Conservation (phyloP, 2,888 invertebrate genomes). For the Chrysopilus asiliformis region DNA sequence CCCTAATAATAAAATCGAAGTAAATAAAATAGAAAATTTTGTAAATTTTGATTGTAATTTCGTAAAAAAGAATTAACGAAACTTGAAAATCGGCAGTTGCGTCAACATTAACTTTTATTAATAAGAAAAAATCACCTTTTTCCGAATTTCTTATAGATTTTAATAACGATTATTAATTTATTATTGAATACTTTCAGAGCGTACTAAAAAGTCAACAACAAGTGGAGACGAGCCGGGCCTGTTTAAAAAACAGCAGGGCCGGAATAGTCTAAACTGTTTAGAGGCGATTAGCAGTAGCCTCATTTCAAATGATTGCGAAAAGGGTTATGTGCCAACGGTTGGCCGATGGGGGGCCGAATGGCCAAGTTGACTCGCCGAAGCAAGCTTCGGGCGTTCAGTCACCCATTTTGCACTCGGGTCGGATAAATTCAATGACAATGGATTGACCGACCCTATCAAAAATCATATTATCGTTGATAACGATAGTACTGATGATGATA, state of each 20-base stretch:
- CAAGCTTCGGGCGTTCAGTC: conserved; percentile 38
- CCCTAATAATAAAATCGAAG: too few species aligned
- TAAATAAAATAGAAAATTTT: too few species aligned
- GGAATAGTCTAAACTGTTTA: conserved; percentile 40
- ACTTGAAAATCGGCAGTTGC: too few species aligned
- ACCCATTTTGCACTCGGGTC: conserved; percentile 22
- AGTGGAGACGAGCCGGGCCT: conserved; percentile 49
- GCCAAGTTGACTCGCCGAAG: conserved; percentile 92
- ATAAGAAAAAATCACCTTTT: too few species aligned
- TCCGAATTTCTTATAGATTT: too few species aligned
- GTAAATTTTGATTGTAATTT: too few species aligned
- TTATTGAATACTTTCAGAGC: conserved; percentile 47
- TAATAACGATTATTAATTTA: too few species aligned
- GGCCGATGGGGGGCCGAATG: conserved; percentile 89
- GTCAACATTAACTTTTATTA: too few species aligned
- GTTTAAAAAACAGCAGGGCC: conserved; percentile 43
- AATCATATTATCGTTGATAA: conserved; percentile 12
- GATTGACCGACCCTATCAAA: conserved; percentile 22
- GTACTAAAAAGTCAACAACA: conserved; percentile 54
- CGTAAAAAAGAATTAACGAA: too few species aligned
- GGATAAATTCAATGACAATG: conserved; percentile 11
- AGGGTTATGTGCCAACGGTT: conserved; percentile 59
- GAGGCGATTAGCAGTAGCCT: conserved; percentile 22
- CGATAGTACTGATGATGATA: conserved; percentile 12
- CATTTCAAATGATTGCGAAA: conserved; percentile 41